A percentile compares a stretch with the other conserved stretches of the same genome.
These are phyloP conservation scores for Drosophila grimshawi DNA, from an alignment of 1,140 invertebrate genomes.

Conservation along the genomic window DNA sequence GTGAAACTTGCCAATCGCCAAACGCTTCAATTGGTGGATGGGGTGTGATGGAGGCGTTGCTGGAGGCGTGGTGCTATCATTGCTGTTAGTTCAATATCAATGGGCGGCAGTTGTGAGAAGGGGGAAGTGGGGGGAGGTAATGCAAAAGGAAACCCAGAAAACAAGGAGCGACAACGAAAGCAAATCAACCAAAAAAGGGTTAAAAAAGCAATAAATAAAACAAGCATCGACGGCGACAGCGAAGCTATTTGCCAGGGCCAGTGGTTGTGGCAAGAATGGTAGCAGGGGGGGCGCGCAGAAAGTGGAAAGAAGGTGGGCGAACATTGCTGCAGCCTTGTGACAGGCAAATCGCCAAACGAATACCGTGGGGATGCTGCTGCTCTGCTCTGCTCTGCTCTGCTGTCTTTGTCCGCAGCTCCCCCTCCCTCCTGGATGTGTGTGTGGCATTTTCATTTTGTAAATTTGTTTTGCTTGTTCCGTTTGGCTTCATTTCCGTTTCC, in stretches of 20 bases:
- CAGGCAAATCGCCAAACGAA: constrained; percentile 82
- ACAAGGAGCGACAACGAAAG: constrained; percentile 54
- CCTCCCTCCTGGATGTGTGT: constrained; percentile 28
- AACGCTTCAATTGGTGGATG: background rate
- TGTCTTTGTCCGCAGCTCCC: background rate
- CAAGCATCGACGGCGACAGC: constrained; percentile 78
- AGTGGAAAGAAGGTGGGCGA: background rate
- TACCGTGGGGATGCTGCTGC: constrained; percentile 61
- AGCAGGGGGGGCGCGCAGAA: background rate
- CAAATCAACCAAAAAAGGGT: constrained; percentile 75
- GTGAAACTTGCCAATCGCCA: constrained; percentile 54
- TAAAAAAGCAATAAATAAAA: constrained; percentile 83
- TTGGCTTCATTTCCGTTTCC: constrained; percentile 80
- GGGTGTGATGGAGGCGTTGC: background rate
- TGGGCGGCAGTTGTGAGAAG: background rate
- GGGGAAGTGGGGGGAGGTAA: background rate
- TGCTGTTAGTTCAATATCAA: constrained; percentile 47
- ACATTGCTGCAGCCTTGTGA: constrained; percentile 55
- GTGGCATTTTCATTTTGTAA: constrained; percentile 81
- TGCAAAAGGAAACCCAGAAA: constrained; percentile 17
- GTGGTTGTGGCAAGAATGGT: background rate
- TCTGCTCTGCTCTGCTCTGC: constrained; percentile 13
- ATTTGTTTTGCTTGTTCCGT: constrained; percentile 82
- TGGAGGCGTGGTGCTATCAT: constrained; percentile 25
- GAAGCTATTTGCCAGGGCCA: constrained; percentile 66